Base-by-base conservation (phyloP, 2,888 invertebrate species). In the Scotopteryx bipunctaria region DNA sequence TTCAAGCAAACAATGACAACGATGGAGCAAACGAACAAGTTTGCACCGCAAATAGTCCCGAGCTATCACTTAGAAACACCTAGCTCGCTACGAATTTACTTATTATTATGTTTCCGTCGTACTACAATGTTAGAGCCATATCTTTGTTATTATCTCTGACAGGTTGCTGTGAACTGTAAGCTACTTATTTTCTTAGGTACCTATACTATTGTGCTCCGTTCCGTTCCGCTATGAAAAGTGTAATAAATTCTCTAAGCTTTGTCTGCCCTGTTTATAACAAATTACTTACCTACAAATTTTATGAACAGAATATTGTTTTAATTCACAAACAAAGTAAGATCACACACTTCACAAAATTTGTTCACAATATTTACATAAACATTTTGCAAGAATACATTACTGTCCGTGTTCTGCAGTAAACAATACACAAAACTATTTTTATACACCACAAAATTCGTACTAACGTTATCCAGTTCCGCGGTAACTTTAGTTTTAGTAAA, bases 321-420 rank as follows among this genome's bases (percentile, higher is more conserved):
- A 44, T 45, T 44, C 33, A 57, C 46, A 59, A 52, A 45, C 37
- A 14, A 43, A 35, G 33, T 54, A 66, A 59, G 54, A 57, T 64
- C 67, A 66, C 40, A 50, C 67, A 63, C 46, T 55, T 48, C 50
- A 55, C 63, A 71, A 62, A 57, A 43, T 51, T 61, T 51, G 55
- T 61, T 67, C 47, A 57, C 33, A 60, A 55, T 67, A 69, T 70
- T 73, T 69, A 68, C 63, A 55, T 29, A 63, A 61, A 63, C 51
- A 71, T 53, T 69, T 69, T 64, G 42, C 66, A 69, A 64, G 54
- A 42, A 33, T 43, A 43, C 38, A 33, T 50, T 41, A 27, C 37
- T 35, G 14, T 27, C 37, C 52, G 48, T 52, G 60, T 47, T 54
- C 6, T 23, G n/a, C 8, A 52, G 44, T 64, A 60, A 49, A 62